phyloP scores from a whole-genome alignment of 2,113 vertebrate species.

The Marmota flaviventris region DNA sequence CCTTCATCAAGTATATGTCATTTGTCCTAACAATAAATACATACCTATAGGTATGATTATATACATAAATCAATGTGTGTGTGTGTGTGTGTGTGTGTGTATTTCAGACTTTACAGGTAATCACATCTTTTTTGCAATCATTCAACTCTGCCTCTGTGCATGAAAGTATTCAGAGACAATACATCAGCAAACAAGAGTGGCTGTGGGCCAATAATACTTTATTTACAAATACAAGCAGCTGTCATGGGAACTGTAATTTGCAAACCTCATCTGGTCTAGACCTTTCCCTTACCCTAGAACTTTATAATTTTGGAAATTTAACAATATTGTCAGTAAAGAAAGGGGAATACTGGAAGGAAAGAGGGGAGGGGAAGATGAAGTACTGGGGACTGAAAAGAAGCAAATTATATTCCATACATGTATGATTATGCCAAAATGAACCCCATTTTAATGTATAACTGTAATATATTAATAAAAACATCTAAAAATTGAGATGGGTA shows the following conservation, averaged over 20 bases:
- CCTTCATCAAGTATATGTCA: too few relatives aligned
- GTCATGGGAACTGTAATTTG: background rate
- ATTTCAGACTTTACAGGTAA: slow-evolving; percentile 32
- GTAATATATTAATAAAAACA: too few relatives aligned
- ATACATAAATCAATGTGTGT: background rate
- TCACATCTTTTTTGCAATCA: slow-evolving; percentile 6
- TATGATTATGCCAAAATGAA: too few relatives aligned
- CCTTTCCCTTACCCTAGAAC: background rate
- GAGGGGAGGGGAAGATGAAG: background rate
- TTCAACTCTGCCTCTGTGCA: background rate
- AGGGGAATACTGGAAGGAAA: too few relatives aligned
- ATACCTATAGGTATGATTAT: background rate
- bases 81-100: background rate
- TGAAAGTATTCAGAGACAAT: background rate
- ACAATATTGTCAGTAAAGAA: background rate
- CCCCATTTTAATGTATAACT: too few relatives aligned
- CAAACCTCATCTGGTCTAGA: background rate
- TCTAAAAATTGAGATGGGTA: background rate
- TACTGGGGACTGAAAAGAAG: too few relatives aligned
- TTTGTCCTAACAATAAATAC: background rate
- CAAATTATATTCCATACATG: too few relatives aligned
- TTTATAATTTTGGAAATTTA: slow-evolving; percentile 17
- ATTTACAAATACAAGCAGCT: slow-evolving; percentile 52
- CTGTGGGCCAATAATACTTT: slow-evolving; percentile 36
- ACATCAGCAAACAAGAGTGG: background rate